Evolutionary conservation across 1,140 invertebrate species (phyloP), one percentile per base, ranked within the genome.

Genomic region (Ceratitis capitata): DNA sequence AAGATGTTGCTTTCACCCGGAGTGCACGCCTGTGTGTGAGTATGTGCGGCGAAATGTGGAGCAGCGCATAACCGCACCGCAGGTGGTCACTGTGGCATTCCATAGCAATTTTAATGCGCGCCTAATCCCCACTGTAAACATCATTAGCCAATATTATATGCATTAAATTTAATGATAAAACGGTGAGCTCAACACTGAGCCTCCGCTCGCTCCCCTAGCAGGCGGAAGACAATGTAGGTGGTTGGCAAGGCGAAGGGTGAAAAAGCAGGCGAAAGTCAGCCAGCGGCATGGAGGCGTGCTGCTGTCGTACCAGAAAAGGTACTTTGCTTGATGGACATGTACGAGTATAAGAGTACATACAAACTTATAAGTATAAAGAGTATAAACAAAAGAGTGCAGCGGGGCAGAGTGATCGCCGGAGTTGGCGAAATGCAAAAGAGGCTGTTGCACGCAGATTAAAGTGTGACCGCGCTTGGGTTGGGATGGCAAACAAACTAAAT

Each of bases 121-220:
- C 87, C 89, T 91, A 90, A 91, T 90, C 88, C 87, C 88, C 88
- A 88, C 89, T 90, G 90, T 89, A 91, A 91, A 91, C 90, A 91
- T 91, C 90, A 91, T 91, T 91, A 91, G 89, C 90, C 89, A 91
- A 91, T 91, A 91, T 91, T 91, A 91, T 91, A 91, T 90, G 90
- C 90, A 91, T 91, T 91, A 91, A 91, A 91, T 91, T 91, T 91
- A 89, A 91, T 91, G 89, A 89, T 88, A 86, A 89, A 89, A 91
- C 47, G 35, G 82, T 83, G 82, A 83, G 82, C 82, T 53, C 82
- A 78, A 78, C 39, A 10, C 39, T 6, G 51, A 56, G 5, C 51
- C 0, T 19, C n/a, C 3, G 19, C 5, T 12, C 6, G 39, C 9
- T 26, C 7, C 32, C 23, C 69, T 23, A 78, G 29, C 26, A 26